Base-by-base conservation (phyloP, 2,113 vertebrate genomes). In the Myodes glareolus region DNA sequence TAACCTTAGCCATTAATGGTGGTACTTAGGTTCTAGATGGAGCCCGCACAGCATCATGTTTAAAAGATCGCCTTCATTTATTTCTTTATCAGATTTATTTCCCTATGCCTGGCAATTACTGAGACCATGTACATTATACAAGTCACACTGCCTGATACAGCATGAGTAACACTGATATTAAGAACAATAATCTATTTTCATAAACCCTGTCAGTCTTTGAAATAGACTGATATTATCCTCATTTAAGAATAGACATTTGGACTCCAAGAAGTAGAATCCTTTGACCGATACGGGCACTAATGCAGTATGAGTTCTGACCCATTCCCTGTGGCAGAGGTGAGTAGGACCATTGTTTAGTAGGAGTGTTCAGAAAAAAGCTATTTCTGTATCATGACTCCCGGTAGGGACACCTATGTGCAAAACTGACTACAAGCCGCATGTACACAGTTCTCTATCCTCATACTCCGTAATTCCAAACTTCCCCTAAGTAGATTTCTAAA, bases 161-260 rank as follows among this genome's bases (percentile, higher is more conserved):
- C 31, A 47, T 89, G 50, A 90, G 8, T 63, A 78, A 67, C 0
- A 5, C 84, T 50, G 78, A 29, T 36, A 47, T 78, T 93, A 77
- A 89, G 33, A 93, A 55, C 61, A 42, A 47, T 94, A 47, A 67
- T 91, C 36, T 76, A 19, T 84, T 92, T 90, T 45, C 81, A 90
- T 65, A 88, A 94, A 86, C 87, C 29, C 42, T n/a, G 45, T 75
- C 17, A 61, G 0, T 55, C 88, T 95, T 90, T 3, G 14, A 92
- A 85, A 61, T 50, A 67, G 75, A 12, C 75, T 29, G 14, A 81
- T 88, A 67, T 58, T 68, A 70, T 50, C 23, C 33, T 90, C 39
- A 88, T 80, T 92, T 70, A 90, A 78, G 68, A 65, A 52, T 58
- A 50, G 73, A n/a, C 11, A 31, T 17, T 73, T n/a, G 88, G 58